Evolutionary conservation across 1,140 invertebrate species (phyloP), one percentile per base, ranked within the genome.

Genomic region (Olivierus martensii): DNA sequence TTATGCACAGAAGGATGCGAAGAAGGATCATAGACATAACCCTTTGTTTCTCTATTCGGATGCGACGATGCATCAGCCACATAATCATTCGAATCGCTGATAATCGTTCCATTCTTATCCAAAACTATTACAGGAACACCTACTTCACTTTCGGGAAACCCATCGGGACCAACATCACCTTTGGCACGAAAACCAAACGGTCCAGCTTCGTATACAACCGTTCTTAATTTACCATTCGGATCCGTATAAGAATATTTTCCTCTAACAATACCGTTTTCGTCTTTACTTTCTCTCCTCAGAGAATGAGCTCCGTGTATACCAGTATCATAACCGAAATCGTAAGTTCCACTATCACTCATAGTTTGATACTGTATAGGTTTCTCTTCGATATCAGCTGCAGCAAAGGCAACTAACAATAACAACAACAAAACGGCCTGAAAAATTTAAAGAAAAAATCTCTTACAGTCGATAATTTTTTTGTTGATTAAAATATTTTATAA

Each of bases 121-220:
- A 6, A 4, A 9, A 22, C 9, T 43, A 17, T 43, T 6, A 22
- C 41, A 0, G 41, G 41, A 9, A 43, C 9, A 28, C 28, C 28
- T 28, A 28, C 48, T 7, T 53, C 22, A 6, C 37, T 44, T 4
- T 57, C 48, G 3, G 46, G 48, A 47, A 35, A 51, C 6, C 12
- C 22, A 28, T 57, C 56, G 0, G 52, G 51, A 6, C 52, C 51
- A 1, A 57, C 56, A 36, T 59, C 51, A 18, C 58, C 58, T 38
- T 51, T 51, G 3, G 52, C 55, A n/a, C 46, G 19, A 42, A 55
- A 62, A 4, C 61, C 61, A 45, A 52, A 37, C 2, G 53, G 87
- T n/a, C 86, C 86, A n/a, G 84, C 87, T 1, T 87, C 84, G 65
- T 91, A 91, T 1, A 82, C 84, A 66, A 89, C 88, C 63, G 89